Evolutionary conservation across 2,797 vertebrate genomes (phyloP).

Genomic region (Alcedo quadribrachys): DNA sequence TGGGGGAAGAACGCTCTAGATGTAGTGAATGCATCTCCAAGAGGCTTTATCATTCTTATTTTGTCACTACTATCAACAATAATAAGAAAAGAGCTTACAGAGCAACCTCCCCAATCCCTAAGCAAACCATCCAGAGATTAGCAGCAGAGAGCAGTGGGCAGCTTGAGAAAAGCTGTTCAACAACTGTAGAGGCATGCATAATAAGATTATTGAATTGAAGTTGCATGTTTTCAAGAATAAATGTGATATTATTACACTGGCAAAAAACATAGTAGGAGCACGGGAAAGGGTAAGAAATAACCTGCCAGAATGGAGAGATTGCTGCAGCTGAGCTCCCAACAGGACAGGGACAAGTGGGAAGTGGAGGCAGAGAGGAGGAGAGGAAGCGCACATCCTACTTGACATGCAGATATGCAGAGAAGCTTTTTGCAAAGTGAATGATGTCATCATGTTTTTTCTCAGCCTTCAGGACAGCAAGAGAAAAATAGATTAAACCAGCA

Average conservation of each 20-base stretch:
- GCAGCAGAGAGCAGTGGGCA: constrained; percentile 52
- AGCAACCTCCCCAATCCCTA: constrained; percentile 42
- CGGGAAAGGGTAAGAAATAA: neutral
- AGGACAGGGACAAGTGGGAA: constrained; percentile 59
- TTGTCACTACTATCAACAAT: constrained; percentile 71
- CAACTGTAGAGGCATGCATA: constrained; percentile 50
- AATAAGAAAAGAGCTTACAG: constrained; percentile 66
- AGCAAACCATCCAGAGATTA: constrained; percentile 59
- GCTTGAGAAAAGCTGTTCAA: constrained; percentile 55
- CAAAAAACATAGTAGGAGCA: constrained; percentile 8
- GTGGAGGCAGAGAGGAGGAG: constrained; percentile 20
- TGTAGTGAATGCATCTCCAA: constrained; percentile 56
- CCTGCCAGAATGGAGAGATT: neutral
- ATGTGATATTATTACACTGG: neutral
- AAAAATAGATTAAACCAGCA: constrained; percentile 60
- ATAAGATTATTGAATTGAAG: constrained; percentile 59
- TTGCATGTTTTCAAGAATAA: constrained; percentile 66
- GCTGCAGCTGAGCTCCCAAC: constrained; percentile 28
- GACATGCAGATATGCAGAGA: constrained; percentile 66
- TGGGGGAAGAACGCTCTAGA: constrained; percentile 65
- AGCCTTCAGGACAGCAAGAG: constrained; percentile 58
- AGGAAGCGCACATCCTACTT: constrained; percentile 59
- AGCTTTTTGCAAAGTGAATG: constrained; percentile 53
- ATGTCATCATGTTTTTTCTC: constrained; percentile 64
- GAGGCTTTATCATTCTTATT: constrained; percentile 67